These are phyloP conservation scores for Pampus argenteus DNA, from an alignment of 2,797 vertebrate genomes.

Conservation along the genomic window DNA sequence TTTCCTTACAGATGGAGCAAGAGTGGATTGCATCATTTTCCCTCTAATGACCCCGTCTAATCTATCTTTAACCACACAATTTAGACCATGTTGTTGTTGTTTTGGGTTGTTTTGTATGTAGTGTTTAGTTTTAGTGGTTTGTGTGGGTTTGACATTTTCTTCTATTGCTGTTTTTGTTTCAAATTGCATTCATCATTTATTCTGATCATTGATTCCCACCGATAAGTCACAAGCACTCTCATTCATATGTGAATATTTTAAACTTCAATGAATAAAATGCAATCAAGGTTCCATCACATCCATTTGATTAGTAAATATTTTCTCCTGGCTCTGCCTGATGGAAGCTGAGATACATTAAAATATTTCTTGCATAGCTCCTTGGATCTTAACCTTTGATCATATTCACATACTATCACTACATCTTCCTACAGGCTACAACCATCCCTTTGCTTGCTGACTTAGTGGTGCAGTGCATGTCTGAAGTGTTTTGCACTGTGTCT, in stretches of 20 bases:
- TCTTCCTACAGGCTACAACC: neutral
- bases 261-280: neutral
- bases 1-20: neutral
- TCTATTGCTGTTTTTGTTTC: neutral
- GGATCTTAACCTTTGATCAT: neutral
- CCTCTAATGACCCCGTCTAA: neutral
- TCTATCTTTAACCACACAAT: neutral
- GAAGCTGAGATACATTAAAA: neutral
- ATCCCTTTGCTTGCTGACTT: neutral
- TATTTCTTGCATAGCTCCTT: neutral
- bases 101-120: neutral
- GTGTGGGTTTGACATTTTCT: neutral
- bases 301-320: neutral
- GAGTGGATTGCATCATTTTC: neutral
- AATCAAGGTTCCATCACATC: neutral
- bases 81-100: constrained; percentile 12
- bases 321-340: neutral
- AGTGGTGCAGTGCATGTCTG: neutral
- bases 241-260: too few species aligned
- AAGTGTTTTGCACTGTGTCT: neutral
- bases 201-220: neutral
- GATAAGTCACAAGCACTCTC: neutral
- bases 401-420: neutral
- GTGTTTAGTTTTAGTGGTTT: neutral
- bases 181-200: neutral